Base-by-base conservation (phyloP, 2,797 vertebrate species). In the Danio kyathit region DNA sequence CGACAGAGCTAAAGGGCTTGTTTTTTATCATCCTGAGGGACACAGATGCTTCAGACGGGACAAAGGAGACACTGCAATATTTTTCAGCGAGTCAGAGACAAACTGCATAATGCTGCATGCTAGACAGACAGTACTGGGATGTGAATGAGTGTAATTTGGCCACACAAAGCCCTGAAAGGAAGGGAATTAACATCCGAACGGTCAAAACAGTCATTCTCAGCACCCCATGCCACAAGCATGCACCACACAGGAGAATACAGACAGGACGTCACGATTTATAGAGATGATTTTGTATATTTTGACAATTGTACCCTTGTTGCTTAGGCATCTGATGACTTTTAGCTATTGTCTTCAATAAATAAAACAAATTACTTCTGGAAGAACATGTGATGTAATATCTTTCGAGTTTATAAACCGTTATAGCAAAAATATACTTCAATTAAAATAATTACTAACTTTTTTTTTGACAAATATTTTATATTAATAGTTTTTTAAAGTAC, bases 161-260 rank as follows among this genome's bases (percentile, higher is more conserved):
- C 84, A 85, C 85, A 91, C 78, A 86, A 83, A 77, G 88, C 73
- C 90, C 93, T 91, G 87, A 61, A 92, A 90, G 84, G 81, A 88
- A 86, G 76, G 74, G 54, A 84, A 79, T 79, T 72, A 89, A 87
- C 84, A 70, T 88, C 74, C 79, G 80, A 57, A 65, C 72, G 86
- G 67, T 89, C 69, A 83, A 81, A 86, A 91, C 81, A 85, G 86
- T 87, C 91, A 93, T 87, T 90, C 88, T 85, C 86, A 80, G 88
- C 74, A 81, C 86, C 83, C 88, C 94, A 94, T 94, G 92, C 93
- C 89, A 93, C 79, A 80, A 91, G 86, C 94, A 94, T 95, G 94
- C 94, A 94, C 83, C 88, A 87, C 59, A 86, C 74, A 76, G 38
- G 63, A 84, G 59, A 60, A 80, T 63, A 60, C 67, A 49, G 69